phyloP scores from a whole-genome alignment of 2,888 invertebrate species.

The Tetragonula carbonaria region DNA sequence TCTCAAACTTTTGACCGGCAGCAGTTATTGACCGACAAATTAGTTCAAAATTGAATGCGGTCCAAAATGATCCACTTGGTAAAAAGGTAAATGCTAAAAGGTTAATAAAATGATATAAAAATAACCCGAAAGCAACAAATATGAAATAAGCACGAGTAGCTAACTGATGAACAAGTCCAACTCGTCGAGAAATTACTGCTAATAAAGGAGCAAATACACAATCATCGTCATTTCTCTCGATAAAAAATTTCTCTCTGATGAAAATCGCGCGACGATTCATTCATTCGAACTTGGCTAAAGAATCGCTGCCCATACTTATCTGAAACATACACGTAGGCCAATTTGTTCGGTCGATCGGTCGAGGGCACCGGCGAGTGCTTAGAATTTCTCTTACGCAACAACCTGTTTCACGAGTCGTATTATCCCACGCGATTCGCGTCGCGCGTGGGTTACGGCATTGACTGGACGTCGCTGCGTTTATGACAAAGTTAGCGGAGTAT shows the following conservation, averaged over 20 bases:
- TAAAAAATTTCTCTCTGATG: not conserved
- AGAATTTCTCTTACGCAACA: constrained; percentile 72
- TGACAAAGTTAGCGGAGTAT: constrained; percentile 62
- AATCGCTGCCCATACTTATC: constrained; percentile 6
- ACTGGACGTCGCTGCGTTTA: constrained; percentile 67
- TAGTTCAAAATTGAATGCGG: too few species aligned
- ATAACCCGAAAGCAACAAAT: too few species aligned
- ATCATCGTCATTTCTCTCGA: too few species aligned
- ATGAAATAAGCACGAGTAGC: too few species aligned
- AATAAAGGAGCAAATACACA: too few species aligned
- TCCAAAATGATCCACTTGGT: too few species aligned
- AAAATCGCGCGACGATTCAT: constrained; percentile 17
- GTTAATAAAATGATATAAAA: too few species aligned
- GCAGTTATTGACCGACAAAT: too few species aligned
- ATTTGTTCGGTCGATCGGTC: constrained; percentile 41
- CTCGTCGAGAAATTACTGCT: too few species aligned
- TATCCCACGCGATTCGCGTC: constrained; percentile 72
- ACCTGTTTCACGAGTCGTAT: constrained; percentile 71
- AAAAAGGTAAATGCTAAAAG: too few species aligned
- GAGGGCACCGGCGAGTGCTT: constrained; percentile 57
- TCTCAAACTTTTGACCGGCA: too few species aligned
- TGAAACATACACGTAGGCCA: constrained; percentile 42
- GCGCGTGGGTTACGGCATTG: constrained; percentile 73
- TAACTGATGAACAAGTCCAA: too few species aligned
- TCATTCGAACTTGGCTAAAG: not conserved